Conservation (phyloP, 1,140 invertebrate genomes). For the Lutraria rhynchaena region DNA sequence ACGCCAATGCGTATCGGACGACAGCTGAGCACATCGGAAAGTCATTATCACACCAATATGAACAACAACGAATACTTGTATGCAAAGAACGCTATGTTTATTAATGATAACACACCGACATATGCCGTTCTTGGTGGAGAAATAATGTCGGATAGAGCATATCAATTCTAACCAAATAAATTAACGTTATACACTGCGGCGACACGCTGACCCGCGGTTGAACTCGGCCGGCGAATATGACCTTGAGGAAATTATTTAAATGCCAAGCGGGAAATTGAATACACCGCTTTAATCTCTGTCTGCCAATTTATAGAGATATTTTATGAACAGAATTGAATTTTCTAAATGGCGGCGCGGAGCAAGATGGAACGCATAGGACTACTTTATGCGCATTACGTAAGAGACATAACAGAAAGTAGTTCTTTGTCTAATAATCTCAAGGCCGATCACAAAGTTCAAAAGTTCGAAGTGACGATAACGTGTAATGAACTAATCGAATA, state of each 20-base stretch:
- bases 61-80: background rate
- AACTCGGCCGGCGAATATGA: constrained; percentile 12
- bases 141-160: background rate
- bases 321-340: background rate
- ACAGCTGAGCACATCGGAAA: background rate
- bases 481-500: background rate
- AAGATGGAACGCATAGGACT: background rate
- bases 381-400: constrained; percentile 37
- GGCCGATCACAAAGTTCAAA: constrained; percentile 12
- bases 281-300: background rate
- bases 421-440: background rate
- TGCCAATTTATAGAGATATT: background rate
- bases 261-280: constrained; percentile 19
- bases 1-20: too few relatives aligned
- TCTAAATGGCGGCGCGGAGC: background rate
- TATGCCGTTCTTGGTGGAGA: background rate
- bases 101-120: background rate
- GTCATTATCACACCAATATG: background rate
- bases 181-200: background rate
- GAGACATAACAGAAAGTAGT: constrained; percentile 13
- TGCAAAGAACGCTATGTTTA: background rate
- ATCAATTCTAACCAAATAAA: background rate
- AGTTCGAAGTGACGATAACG: constrained; percentile 5
- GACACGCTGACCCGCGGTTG: constrained; percentile 37
- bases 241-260: constrained; percentile 20